These are phyloP conservation scores for Syngnathus rostellatus DNA, from an alignment of 2,797 vertebrate species.

Conservation along the genomic window DNA sequence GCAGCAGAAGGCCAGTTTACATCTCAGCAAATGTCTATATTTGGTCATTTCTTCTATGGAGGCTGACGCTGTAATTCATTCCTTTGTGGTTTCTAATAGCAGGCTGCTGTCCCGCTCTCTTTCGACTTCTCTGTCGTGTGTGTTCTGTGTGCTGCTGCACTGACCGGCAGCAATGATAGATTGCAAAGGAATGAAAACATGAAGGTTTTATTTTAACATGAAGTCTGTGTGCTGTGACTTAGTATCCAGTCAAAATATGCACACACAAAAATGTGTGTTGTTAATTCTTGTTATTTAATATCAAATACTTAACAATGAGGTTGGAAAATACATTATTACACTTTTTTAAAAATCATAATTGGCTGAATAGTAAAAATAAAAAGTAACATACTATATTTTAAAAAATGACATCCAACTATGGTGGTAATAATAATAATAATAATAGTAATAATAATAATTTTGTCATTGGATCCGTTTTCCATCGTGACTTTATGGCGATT, in stretches of 20 bases:
- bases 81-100: constrained; percentile 72
- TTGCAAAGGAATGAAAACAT: constrained; percentile 1
- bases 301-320: too few species aligned
- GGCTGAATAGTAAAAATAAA: neutral
- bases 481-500: neutral
- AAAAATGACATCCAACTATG: neutral
- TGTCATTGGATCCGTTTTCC: too few species aligned
- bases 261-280: neutral
- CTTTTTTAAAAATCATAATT: too few species aligned
- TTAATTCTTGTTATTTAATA: neutral
- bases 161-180: neutral
- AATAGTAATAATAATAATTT: too few species aligned
- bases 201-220: neutral
- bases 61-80: constrained; percentile 65
- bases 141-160: constrained; percentile 30
- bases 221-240: neutral
- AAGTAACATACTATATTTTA: neutral
- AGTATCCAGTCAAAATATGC: neutral
- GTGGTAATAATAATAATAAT: too few species aligned
- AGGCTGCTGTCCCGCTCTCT: constrained; percentile 57
- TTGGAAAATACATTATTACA: too few species aligned
- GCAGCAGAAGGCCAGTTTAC: constrained; percentile 48
- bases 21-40: constrained; percentile 73
- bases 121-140: constrained; percentile 24
- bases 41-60: constrained; percentile 72